Base-by-base conservation (phyloP, 2,888 invertebrate genomes). In the Protula sp. region DNA sequence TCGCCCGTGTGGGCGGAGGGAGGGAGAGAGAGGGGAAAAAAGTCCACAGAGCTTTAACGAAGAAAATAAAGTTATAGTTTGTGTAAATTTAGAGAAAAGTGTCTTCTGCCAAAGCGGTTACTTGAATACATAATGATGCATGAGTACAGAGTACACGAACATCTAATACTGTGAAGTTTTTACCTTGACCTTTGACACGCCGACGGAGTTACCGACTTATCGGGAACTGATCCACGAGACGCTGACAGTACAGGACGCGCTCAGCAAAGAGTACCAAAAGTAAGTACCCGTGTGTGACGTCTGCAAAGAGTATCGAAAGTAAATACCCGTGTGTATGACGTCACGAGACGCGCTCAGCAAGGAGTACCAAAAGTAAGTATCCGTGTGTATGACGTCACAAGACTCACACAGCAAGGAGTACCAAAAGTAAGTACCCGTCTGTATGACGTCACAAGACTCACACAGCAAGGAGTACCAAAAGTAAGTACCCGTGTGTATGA, bases 191-290 rank as follows among this genome's bases (percentile, higher is more conserved):
- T 50, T 14, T 50, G 22, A 5, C 50, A 50, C 50, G 14, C 19
- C 50, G 5, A 22, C 55, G 24, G 52, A 57, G 19, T 28, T 27
- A 14, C 57, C 29, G 19, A 61, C 58, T 24, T 61, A 61, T 51
- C 24, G 51, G 24, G 54, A 61, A 14, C 31, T 61, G 27, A 61
- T 61, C n/a, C 28, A 58, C 5, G 55, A 53, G 2, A 58, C 61
- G 24, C 48, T 58, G n/a, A 29, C 30, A 24, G 38, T 38, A n/a
- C 45, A 51, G 2, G 48, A 50, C 14, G 22, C 50, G 3, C 54
- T 61, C 1, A 53, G 54, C 26, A 54, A 58, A 26, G 61, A 61
- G 38, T 61, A 61, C 26, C 54, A 61, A 30, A 58, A 50, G 61
- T 61, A 30, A 52, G 56, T 48, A 54, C 5, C 53, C 9, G 9